Base-by-base conservation (phyloP, 92 coral and sea anemone genomes). In the Bergia puertoricense region DNA sequence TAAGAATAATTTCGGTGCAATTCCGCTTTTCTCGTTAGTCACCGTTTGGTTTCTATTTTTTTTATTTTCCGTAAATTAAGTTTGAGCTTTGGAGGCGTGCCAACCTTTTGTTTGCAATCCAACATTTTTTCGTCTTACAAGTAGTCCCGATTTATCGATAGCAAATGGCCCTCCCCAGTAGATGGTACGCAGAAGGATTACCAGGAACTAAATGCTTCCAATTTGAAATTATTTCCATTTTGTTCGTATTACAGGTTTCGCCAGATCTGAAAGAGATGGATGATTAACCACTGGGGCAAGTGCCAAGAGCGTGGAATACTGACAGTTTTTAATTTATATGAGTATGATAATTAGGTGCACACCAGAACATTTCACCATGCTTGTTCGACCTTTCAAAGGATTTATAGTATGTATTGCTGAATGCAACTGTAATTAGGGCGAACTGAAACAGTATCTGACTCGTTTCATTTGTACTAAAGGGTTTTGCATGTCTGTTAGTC, bases 251-350 rank as follows among this genome's bases (percentile, higher is more conserved):
- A 48, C 81, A 93, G 95, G 92, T 93, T 75, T 93, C 94, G 54
- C 92, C 95, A 16, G 94, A 93, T 65, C 77, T 93, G 79, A 91
- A 86, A 82, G 95, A 93, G 84, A 91, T 91, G 95, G 94, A 91
- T n/a, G 90, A 88, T 71, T 82, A 36, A 82, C 9, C 2, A 45
- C 22, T 45, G 57, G 76, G 10, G 57, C 48, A 46, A 74, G 8
- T 22, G 41, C 45, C 50, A 59, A 74, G 16, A 37, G 18, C 77
- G 38, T 37, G 40, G 16, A 13, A 74, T 74, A 37, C 2, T 13
- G 77, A 37, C 42, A 38, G 45, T 13, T 22, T 15, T 43, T 74
- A 74, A 39, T 39, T 74, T 39, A 74, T 74, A 72, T 23, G 4
- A 36, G 11, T 18, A 54, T 2, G 11, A 54, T 54, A 54, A 54